Base-by-base conservation (phyloP, 2,113 vertebrate species). In the Campylomormyrus tamandua region DNA sequence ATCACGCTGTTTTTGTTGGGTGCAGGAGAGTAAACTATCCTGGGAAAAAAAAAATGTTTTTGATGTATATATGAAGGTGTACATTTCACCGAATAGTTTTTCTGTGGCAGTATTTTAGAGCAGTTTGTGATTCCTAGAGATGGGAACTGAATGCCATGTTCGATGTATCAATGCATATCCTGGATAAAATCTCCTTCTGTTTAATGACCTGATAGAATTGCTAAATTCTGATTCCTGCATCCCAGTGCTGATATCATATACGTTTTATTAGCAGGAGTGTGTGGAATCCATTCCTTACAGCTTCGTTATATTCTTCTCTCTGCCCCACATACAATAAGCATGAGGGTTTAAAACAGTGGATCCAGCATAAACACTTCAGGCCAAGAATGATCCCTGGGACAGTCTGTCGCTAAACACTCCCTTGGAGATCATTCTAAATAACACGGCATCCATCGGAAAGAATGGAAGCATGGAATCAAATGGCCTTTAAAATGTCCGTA, bases 351-450 rank as follows among this genome's bases (percentile, higher is more conserved):
- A 90, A 35, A 74, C 31, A 85, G 80, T 17, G 42, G n/a, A 48
- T 27, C 83, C 83, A 21, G 62, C 85, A 50, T 31, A 35, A 90
- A 4, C 24, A 17, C 45, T 39, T 85, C 10, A 48, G 52, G 35
- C 10, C 31, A 17, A 24, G 45, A 66, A 56, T 52, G 84, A 45
- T 21, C 56, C 50, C 9, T 1, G 49, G 53, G 86, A 88, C 42
- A 90, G 89, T 50, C 27, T 46, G 39, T n/a, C 85, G 39, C 89
- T 89, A 87, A 90, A 90, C 87, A 42, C 56, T 84, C 58, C 39
- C 52, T 70, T 31, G 83, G 46, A 83, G 89, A 90, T 89, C 83
- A 90, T 90, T 80, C 74, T 9, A 90, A 74, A 91, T 56, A 85
- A 62, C n/a, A 53, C 4, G 45, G 50, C 85, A 91, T 88, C 83